Conservation (phyloP, 2,888 invertebrate species). For the Lobophora halterata region DNA sequence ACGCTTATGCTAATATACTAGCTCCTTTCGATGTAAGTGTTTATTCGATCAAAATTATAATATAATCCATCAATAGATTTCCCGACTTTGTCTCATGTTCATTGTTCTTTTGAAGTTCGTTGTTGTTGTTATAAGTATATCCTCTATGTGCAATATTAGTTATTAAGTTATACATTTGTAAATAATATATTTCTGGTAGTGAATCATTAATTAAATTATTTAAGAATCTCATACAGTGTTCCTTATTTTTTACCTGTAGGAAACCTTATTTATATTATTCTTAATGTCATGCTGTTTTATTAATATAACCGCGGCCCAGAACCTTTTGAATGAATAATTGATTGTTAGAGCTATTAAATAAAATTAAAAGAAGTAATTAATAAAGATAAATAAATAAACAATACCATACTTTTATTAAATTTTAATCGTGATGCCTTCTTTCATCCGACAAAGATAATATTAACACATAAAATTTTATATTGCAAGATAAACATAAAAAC, state of each 20-base stretch:
- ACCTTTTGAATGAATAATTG: no score
- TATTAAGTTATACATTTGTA: slow-evolving; percentile 67
- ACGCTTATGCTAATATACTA: slow-evolving; percentile 38
- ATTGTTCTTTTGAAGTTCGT: slow-evolving; percentile 49
- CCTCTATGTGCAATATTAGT: slow-evolving; percentile 74
- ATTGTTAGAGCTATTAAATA: no score
- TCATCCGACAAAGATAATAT: no score
- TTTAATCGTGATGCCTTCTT: no score
- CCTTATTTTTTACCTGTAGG: neutral
- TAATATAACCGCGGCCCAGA: no score
- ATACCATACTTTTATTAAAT: no score
- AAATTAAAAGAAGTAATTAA: no score
- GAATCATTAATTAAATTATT: slow-evolving; percentile 53
- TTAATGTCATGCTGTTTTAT: no score
- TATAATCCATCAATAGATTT: slow-evolving; percentile 28
- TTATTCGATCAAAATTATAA: slow-evolving; percentile 29
- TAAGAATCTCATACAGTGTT: slow-evolving; percentile 34
- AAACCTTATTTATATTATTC: neutral
- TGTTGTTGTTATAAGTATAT: slow-evolving; percentile 68
- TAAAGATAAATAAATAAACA: no score
- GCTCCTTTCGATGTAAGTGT: slow-evolving; percentile 31
- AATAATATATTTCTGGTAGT: slow-evolving; percentile 59
- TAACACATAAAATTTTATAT: no score
- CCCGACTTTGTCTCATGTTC: slow-evolving; percentile 29
- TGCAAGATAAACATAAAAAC: no score